Conservation (phyloP, 2,888 invertebrate species). For the Leptinotarsa haldemani region DNA sequence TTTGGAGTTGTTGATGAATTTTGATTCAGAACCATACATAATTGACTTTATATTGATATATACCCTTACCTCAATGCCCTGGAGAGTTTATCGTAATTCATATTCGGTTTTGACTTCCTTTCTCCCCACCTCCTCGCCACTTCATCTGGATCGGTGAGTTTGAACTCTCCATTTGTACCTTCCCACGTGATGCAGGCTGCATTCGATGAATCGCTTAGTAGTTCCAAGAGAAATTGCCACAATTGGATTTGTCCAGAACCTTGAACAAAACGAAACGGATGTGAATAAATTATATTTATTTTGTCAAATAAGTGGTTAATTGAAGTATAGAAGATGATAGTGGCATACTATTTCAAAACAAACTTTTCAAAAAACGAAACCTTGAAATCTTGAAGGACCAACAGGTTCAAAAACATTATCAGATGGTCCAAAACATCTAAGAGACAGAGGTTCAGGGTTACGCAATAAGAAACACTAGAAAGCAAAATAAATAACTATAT, state of each 20-base stretch:
- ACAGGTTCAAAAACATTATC: no score
- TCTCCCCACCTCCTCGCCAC: slow-evolving; percentile 99
- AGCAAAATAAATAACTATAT: no score
- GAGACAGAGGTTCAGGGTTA: no score
- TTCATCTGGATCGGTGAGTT: slow-evolving; percentile 98
- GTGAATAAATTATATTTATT: no score
- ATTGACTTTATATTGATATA: not conserved
- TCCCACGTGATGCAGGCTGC: slow-evolving; percentile 99
- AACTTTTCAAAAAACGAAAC: no score
- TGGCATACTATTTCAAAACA: not conserved
- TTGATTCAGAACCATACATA: not conserved
- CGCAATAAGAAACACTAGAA: no score
- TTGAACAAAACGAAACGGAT: slow-evolving; percentile 54
- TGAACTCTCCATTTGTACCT: slow-evolving; percentile 98
- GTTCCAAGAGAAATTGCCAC: slow-evolving; percentile 98
- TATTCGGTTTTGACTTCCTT: slow-evolving; percentile 98
- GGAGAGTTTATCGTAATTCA: slow-evolving; percentile 99
- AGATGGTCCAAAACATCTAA: no score
- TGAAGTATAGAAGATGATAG: not conserved
- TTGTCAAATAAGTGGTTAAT: no score
- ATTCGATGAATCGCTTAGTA: slow-evolving; percentile 95
- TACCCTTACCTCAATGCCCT: slow-evolving; percentile 87
- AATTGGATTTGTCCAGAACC: slow-evolving; percentile 98
- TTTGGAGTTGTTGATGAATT: not conserved
- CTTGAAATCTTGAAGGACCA: no score